Base-by-base conservation (phyloP, 2,888 invertebrate species). In the Cerceris ruficornis region DNA sequence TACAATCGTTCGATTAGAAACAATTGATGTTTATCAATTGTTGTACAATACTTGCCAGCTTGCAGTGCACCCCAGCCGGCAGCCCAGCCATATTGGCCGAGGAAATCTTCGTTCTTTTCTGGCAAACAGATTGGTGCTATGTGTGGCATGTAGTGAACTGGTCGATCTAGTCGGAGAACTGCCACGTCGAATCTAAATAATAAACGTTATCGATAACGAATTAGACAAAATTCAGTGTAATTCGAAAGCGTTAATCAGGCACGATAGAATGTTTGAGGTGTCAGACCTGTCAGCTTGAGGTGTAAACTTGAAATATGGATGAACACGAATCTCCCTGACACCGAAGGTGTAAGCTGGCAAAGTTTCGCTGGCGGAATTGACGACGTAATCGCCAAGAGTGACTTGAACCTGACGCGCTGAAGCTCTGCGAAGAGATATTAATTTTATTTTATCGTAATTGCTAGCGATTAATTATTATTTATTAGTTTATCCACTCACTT, bases 101-200 rank as follows among this genome's bases (percentile, higher is more conserved):
- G 94, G 93, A 97, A 98, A 91, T 97, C 97, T 59, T 97, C 96
- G 60, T 97, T 97, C 88, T 97, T 96, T 84, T 97, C 97, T 0
- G 98, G 98, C 67, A 98, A 93, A 92, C 98, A 98, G 87, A 98
- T 98, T 49, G 98, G 98, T 8, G 97, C 96, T 88, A 98, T 97
- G 93, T 97, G 97, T 4, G 97, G 97, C 95, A 98, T 96, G 85
- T 96, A 97, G 89, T 97, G 97, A n/a, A 98, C 98, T 61, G 96
- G 96, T 77, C 98, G 94, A 90, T 98, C 98, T 87, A 98, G 93
- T 60, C 96, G 95, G 79, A 98, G 93, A 0, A 98, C 98, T 6
- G 98, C 98, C 9, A 98, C 97, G 90, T 98, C 98, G 90, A 97
- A 98, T 76, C 98, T 93, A 42, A 8, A 17, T n/a, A 39, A 15